Percentiles rank a stretch among this genome's conserved stretches.
These are phyloP conservation scores for Sarcophilus harrisii DNA, from an alignment of 2,797 vertebrate genomes.

Conservation along the genomic window DNA sequence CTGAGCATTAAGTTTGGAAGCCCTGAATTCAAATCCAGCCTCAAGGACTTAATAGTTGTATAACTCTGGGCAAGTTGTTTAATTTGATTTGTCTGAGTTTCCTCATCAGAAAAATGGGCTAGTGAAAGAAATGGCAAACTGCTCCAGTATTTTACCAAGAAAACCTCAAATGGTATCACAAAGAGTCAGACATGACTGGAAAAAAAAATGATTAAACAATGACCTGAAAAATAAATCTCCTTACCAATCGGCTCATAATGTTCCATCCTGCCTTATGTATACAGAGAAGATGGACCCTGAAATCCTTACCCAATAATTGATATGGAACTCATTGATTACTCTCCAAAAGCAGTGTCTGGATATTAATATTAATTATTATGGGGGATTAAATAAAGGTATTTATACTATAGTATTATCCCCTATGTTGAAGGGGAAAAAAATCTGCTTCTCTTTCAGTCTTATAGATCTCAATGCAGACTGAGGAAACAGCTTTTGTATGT, in stretches of 20 bases:
- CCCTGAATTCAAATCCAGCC: neutral
- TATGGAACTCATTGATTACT: slow-evolving; percentile 89
- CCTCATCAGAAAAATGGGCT: neutral
- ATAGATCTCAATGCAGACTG: slow-evolving; percentile 38
- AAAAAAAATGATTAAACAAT: neutral
- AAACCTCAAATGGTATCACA: neutral
- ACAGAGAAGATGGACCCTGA: slow-evolving; percentile 95
- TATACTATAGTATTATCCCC: slow-evolving; percentile 63
- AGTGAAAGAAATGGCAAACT: neutral
- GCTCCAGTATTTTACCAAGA: neutral
- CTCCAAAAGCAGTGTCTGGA: slow-evolving; percentile 91
- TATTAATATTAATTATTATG: slow-evolving; percentile 75
- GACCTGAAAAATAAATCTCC: neutral
- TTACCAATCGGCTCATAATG: neutral
- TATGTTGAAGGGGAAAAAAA: slow-evolving; percentile 32
- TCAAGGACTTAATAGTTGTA: neutral
- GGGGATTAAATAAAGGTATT: slow-evolving; percentile 66
- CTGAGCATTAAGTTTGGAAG: neutral
- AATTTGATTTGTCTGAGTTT: neutral
- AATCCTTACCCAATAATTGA: slow-evolving; percentile 86
- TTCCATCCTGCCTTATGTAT: slow-evolving; percentile 84
- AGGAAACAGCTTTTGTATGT: slow-evolving; percentile 27
- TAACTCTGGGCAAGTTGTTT: neutral
- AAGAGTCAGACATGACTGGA: neutral
- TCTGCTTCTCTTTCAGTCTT: neutral